Evolutionary conservation across 2,113 vertebrate genomes (phyloP).

Genomic region (Bubalus kerabau): DNA sequence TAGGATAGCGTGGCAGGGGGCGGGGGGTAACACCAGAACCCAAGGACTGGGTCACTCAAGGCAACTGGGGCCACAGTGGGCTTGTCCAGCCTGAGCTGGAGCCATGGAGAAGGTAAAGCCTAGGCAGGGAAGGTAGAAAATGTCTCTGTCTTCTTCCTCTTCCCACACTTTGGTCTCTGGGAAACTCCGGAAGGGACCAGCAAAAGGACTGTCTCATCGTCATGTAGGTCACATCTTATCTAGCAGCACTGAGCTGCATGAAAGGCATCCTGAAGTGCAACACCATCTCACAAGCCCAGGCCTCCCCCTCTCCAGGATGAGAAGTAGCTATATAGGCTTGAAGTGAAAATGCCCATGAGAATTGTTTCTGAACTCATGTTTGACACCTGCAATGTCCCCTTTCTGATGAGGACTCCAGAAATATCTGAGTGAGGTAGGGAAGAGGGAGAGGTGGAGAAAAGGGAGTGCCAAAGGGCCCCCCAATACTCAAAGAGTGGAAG

Average conservation of each 20-base stretch:
- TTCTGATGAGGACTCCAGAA: not conserved
- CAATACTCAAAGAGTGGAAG: not conserved
- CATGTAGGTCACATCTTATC: too few species aligned
- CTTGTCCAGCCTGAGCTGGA: not conserved
- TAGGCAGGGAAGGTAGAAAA: not conserved
- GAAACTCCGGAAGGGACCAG: not conserved
- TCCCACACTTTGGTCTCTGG: not conserved
- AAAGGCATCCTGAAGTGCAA: not conserved
- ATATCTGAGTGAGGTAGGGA: not conserved
- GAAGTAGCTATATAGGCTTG: not conserved
- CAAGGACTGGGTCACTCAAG: not conserved
- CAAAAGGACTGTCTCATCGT: not conserved
- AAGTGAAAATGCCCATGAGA: not conserved
- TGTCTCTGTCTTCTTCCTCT: not conserved
- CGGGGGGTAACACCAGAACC: not conserved
- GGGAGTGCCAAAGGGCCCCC: not conserved
- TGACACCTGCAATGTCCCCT: not conserved
- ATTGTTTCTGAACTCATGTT: not conserved
- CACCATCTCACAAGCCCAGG: not conserved
- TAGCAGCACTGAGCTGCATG: fast-evolving
- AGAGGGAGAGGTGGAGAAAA: not conserved
- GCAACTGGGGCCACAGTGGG: not conserved
- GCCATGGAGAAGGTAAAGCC: not conserved
- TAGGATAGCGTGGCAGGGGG: too few species aligned
- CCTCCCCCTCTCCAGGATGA: not conserved